Evolutionary conservation across 2,113 vertebrate species (phyloP).

Genomic region (Danionella cerebrum): DNA sequence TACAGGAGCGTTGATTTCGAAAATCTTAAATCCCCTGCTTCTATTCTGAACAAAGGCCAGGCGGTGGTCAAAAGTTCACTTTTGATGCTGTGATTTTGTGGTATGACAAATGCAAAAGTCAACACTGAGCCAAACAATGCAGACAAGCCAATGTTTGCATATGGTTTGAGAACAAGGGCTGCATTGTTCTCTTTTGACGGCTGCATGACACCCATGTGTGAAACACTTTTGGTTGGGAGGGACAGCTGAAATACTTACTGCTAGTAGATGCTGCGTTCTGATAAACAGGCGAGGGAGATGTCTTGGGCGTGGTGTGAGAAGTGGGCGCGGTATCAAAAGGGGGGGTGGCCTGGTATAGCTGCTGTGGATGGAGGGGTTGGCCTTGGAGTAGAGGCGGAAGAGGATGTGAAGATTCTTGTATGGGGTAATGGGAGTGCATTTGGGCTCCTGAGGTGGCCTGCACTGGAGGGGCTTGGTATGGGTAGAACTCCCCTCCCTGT

Average conservation of each 20-base stretch:
- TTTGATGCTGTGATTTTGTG: not conserved
- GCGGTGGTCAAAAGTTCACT: no score
- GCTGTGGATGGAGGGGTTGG: constrained; percentile 56
- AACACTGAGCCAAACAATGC: not conserved
- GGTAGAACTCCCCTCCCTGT: constrained; percentile 57
- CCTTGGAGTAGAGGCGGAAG: constrained; percentile 56
- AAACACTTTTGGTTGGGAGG: not conserved
- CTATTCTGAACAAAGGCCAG: not conserved
- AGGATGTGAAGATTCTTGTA: constrained; percentile 32
- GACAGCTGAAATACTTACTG: constrained; percentile 76
- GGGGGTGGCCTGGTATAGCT: constrained; percentile 66
- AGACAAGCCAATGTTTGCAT: not conserved
- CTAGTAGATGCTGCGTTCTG: constrained; percentile 70
- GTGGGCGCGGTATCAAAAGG: constrained; percentile 67
- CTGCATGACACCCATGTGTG: constrained; percentile 5
- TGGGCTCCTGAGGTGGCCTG: constrained; percentile 34
- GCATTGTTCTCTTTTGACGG: not conserved
- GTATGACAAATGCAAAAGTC: not conserved
- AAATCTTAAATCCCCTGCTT: not conserved
- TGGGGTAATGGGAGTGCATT: constrained; percentile 37
- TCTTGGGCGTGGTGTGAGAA: constrained; percentile 74
- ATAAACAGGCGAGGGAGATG: constrained; percentile 75
- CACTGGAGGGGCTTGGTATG: constrained; percentile 51
- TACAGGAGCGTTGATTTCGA: not conserved
- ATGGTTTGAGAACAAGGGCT: not conserved